phyloP scores from a whole-genome alignment of 2,797 vertebrate species.

The Pseudomugil tenellus region DNA sequence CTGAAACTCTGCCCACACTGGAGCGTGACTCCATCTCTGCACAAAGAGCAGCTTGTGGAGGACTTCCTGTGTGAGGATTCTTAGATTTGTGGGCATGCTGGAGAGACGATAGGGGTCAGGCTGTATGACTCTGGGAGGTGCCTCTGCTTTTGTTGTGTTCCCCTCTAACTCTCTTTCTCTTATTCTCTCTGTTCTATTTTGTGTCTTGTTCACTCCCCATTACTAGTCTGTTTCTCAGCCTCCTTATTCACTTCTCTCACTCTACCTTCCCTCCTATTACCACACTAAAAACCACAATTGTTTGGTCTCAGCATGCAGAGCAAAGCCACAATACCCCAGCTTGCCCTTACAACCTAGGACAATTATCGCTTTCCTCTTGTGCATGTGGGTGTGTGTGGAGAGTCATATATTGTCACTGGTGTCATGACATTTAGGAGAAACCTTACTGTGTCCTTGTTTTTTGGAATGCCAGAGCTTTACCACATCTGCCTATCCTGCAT shows the following conservation, averaged over 20 bases:
- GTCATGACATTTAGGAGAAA: slow-evolving; percentile 40
- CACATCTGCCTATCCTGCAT: slow-evolving; percentile 56
- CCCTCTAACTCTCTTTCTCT: slow-evolving; percentile 37
- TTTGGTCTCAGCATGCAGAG: slow-evolving; percentile 56
- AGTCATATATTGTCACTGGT: slow-evolving; percentile 50
- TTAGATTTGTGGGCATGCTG: slow-evolving; percentile 73
- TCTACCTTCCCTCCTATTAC: slow-evolving; percentile 40
- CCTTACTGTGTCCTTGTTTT: slow-evolving; percentile 46
- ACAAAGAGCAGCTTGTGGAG: slow-evolving; percentile 78
- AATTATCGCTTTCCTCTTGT: slow-evolving; percentile 37
- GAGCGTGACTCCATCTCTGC: slow-evolving; percentile 55
- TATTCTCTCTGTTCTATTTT: slow-evolving; percentile 56
- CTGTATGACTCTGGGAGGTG: slow-evolving; percentile 57
- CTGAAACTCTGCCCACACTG: slow-evolving; percentile 69
- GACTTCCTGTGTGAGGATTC: slow-evolving; percentile 79
- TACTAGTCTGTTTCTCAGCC: slow-evolving; percentile 32
- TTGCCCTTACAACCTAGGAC: slow-evolving; percentile 37
- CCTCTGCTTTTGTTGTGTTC: slow-evolving; percentile 61
- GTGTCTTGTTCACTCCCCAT: slow-evolving; percentile 46
- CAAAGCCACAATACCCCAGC: slow-evolving; percentile 59
- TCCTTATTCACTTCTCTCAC: slow-evolving; percentile 37
- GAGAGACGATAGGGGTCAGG: slow-evolving; percentile 66
- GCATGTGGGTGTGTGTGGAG: slow-evolving; percentile 6
- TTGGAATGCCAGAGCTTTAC: slow-evolving; percentile 47
- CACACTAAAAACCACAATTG: slow-evolving; percentile 53